phyloP scores from a whole-genome alignment of 2,797 vertebrate species.

The Phylloscopus collybita region DNA sequence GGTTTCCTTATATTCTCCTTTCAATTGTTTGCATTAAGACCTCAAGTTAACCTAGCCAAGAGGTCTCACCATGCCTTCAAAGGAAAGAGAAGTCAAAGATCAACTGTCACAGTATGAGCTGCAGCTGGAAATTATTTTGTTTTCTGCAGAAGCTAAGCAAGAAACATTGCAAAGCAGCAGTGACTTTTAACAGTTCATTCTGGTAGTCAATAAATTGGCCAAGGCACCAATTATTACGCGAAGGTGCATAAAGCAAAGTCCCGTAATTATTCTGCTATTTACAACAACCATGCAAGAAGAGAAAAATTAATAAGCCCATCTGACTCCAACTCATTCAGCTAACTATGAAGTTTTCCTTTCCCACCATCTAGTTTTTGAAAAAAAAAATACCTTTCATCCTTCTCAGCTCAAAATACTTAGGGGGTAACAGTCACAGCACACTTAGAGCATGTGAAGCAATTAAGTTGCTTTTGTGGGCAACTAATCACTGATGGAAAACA shows the following conservation, averaged over 20 bases:
- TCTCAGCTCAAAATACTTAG: background rate
- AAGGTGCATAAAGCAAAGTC: background rate
- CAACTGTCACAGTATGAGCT: background rate
- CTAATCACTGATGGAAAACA: constrained; percentile 21
- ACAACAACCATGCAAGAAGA: background rate
- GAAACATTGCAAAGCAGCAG: background rate
- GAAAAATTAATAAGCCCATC: background rate
- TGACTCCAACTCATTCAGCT: background rate
- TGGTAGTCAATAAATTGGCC: background rate
- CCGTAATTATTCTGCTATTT: background rate
- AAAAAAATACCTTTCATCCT: background rate
- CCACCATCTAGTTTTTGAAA: background rate
- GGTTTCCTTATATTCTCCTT: background rate
- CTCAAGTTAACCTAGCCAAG: background rate
- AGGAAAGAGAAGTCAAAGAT: background rate
- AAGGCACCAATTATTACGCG: background rate
- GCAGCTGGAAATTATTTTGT: background rate
- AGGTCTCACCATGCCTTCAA: background rate
- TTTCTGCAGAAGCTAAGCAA: background rate
- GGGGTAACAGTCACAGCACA: background rate
- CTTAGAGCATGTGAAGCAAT: background rate
- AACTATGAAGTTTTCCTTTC: background rate
- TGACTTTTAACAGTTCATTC: background rate
- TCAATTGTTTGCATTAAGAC: background rate
- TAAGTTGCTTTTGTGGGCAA: background rate